Evolutionary conservation across 2,888 invertebrate genomes (phyloP), one percentile per base, ranked within the genome.

Genomic region (Drosophila demipolita): DNA sequence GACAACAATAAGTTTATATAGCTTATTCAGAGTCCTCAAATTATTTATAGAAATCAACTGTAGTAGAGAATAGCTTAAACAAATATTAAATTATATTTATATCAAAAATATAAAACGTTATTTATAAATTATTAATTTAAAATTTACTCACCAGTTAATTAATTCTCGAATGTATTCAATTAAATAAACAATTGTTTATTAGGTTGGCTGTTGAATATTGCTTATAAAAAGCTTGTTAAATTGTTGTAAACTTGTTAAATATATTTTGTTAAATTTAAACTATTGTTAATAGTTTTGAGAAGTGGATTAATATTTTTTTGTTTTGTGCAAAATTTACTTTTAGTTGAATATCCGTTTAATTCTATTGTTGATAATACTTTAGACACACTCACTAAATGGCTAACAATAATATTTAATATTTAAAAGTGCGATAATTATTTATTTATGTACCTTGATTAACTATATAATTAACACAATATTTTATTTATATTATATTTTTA

Each of bases 241-340:
- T 23, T 35, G 17, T 45, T 32, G 11, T 4, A 9, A 20, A 17
- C 29, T 20, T 40, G 20, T 29, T 32, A 23, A 9, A 9, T 20
- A 33, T 0, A 3, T 6, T 52, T 32, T 42, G 15, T 15, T 9
- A 2, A 32, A 29, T 4, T 57, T 57, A 0, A 57, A 40, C 12
- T n/a, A 35, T 50, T 9, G 2, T 5, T 29, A 15, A 11, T 17
- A 20, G 6, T 40, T 40, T 32, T 29, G 0, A 15, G 7, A 26
- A 45, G 15, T 52, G 52, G 35, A 17, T 23, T 9, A n/a, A 9
- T 23, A 3, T 53, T 20, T 8, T 23, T 53, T 29, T 29, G 58
- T 52, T 68, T 68, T 36, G 70, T 11, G 0, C 35, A 11, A 38
- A 69, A 70, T 70, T 70, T 68, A 68, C 52, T 53, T 69, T 53